Conservation (phyloP, 2,113 vertebrate genomes). For the Melanostigma gelatinosum region DNA sequence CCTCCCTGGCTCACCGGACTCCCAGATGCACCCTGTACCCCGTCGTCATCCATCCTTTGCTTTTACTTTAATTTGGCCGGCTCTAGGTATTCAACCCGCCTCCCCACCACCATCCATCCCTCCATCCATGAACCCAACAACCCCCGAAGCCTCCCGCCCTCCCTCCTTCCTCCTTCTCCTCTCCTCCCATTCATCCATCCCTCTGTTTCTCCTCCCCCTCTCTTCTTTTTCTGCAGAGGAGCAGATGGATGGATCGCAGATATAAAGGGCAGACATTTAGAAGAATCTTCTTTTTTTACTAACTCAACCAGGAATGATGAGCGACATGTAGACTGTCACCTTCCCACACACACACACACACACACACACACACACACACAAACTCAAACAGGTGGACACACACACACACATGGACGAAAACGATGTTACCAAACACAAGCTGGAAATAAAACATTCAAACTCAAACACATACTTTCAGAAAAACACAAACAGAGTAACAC, state of each 20-base stretch:
- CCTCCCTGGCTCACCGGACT: conserved; percentile 57
- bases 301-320: conserved; percentile 44
- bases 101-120: conserved; percentile 32
- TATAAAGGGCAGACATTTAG: conserved; percentile 56
- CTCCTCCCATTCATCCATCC: background rate
- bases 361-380: conserved; percentile 10
- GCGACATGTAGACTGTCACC: conserved; percentile 57
- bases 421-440: background rate
- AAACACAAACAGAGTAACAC: background rate
- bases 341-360: conserved; percentile 6
- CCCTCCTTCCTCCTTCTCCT: conserved; percentile 69
- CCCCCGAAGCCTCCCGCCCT: conserved; percentile 51
- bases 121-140: conserved; percentile 73
- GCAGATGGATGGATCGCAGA: conserved; percentile 47
- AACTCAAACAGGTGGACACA: background rate
- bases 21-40: conserved; percentile 64
- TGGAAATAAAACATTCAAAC: conserved; percentile 16
- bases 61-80: conserved; percentile 94
- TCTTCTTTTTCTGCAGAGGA: conserved; percentile 24
- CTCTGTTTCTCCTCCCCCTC: conserved; percentile 18
- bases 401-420: background rate
- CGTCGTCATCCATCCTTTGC: conserved; percentile 77
- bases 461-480: background rate
- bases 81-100: conserved; percentile 73
- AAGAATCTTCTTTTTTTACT: conserved; percentile 39